Evolutionary conservation across 2,888 invertebrate species (phyloP), one percentile per base, ranked within the genome.

Genomic region (Ferdinandea cuprea): DNA sequence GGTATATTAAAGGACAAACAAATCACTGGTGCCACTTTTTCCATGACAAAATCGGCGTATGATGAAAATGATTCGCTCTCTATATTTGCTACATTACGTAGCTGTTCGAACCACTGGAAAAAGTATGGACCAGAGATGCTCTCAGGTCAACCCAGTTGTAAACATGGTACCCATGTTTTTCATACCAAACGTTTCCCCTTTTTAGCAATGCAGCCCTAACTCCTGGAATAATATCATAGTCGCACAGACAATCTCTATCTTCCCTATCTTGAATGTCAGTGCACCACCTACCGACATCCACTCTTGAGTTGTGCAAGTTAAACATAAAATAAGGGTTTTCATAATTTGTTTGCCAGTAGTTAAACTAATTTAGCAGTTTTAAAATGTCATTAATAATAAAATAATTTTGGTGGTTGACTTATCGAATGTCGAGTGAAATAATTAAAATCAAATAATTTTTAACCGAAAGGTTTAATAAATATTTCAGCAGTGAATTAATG

Each of bases 121-220:
- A 72, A 5, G 72, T 37, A 19, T 74, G 68, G 8, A 76, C 15
- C 46, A 85, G 52, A n/a, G 80, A 76, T 44, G 79, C 85, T 19
- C 54, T 61, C 30, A 85, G 46, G 46, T 80, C 73, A 5, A 25
- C 17, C 72, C 66, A 85, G 9, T 52, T 32, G 46, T 74, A 85
- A 71, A 63, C 56, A 73, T 85, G 85, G 44, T 72, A 85, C 8
- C 85, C 85, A 58, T 76, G 61, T 56, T 72, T 76, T 8, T 63
- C 54, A 32, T 66, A 79, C 85, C 79, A 85, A 19, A 25, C 19
- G 35, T 84, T 73, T 15, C 50, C 66, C 42, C 68, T 72, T 7
- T 61, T 54, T 8, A 68, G 15, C 37, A 79, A 61, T 0, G 79
- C 42, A 5, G 35, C 58, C 56, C 65, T 68, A 13, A 73, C 69